A percentile compares a stretch with the other conserved stretches of the same genome.
Evolutionary conservation across 2,797 vertebrate species (phyloP).

Genomic region (Atherinosoma microstoma): DNA sequence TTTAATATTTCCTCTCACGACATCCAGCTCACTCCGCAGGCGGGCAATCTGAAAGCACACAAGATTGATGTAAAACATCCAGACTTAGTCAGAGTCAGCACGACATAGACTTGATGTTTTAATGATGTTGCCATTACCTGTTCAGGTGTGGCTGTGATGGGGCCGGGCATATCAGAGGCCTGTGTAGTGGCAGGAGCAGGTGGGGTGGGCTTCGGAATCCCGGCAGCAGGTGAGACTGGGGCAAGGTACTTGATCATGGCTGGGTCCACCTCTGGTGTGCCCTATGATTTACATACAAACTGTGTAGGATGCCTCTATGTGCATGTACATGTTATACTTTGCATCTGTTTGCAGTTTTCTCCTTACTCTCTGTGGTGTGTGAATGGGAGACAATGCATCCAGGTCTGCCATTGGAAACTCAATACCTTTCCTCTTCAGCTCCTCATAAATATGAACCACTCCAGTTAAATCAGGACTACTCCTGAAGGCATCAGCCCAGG

Average conservation of each 20-base stretch:
- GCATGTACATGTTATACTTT: not conserved
- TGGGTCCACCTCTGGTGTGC: constrained; percentile 95
- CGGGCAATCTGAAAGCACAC: constrained; percentile 87
- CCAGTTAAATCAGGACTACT: constrained; percentile 97
- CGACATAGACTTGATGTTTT: not conserved
- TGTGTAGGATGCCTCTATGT: not conserved
- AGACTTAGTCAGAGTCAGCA: not conserved
- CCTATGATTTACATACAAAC: constrained; percentile 75
- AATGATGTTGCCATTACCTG: constrained; percentile 83
- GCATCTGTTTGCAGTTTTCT: not conserved
- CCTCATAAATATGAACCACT: constrained; percentile 97
- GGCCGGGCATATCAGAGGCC: constrained; percentile 77
- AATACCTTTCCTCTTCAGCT: constrained; percentile 96
- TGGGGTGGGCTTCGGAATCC: constrained; percentile 44
- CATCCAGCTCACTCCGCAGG: constrained; percentile 93
- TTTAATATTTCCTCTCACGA: constrained; percentile 96
- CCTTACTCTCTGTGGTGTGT: constrained; percentile 96
- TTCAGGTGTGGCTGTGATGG: constrained; percentile 92
- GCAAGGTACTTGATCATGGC: constrained; percentile 88
- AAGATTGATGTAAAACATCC: constrained; percentile 8
- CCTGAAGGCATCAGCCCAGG: constrained; percentile 98
- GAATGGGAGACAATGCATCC: constrained; percentile 96
- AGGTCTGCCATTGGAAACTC: constrained; percentile 98
- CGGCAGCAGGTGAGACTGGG: constrained; percentile 66
- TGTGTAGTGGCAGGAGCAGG: constrained; percentile 74